phyloP scores from a whole-genome alignment of 2,888 invertebrate species.

The Synergus japonicus region DNA sequence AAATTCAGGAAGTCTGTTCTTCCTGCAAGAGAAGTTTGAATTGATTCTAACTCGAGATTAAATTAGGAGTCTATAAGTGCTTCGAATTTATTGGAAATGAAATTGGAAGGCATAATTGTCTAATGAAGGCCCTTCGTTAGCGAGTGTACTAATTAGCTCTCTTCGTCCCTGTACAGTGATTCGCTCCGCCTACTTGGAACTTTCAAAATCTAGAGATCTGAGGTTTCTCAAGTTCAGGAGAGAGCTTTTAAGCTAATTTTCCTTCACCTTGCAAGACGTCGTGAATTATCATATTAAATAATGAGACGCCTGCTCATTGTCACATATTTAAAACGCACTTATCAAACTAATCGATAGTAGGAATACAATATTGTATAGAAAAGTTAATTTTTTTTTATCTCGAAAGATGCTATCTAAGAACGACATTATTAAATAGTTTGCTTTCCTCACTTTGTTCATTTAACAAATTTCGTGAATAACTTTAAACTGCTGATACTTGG shows the following conservation, averaged over 20 bases:
- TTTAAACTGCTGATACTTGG: not conserved
- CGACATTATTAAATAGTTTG: not conserved
- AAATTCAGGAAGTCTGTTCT: not conserved
- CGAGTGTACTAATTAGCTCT: slow-evolving; percentile 28
- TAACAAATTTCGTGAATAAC: not conserved
- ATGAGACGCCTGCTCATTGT: not conserved
- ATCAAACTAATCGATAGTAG: not conserved
- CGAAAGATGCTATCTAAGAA: not conserved
- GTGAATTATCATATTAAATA: not conserved
- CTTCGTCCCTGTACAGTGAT: slow-evolving; percentile 10
- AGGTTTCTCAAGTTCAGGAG: not conserved
- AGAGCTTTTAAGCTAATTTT: not conserved
- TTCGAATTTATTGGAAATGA: slow-evolving; percentile 19
- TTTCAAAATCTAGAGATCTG: not conserved
- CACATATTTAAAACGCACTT: slow-evolving; percentile 1
- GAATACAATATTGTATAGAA: not conserved
- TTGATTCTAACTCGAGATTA: slow-evolving; percentile 27
- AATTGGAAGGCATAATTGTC: slow-evolving; percentile 36
- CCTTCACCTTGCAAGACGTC: not conserved
- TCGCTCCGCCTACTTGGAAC: slow-evolving; percentile 12
- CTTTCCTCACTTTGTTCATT: not conserved
- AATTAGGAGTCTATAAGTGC: slow-evolving; percentile 33
- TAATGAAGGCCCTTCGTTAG: slow-evolving; percentile 28
- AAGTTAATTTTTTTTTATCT: not conserved
- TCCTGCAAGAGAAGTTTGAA: slow-evolving; percentile 12